Evolutionary conservation across 2,797 vertebrate species (phyloP).

Genomic region (Hydrophis major): DNA sequence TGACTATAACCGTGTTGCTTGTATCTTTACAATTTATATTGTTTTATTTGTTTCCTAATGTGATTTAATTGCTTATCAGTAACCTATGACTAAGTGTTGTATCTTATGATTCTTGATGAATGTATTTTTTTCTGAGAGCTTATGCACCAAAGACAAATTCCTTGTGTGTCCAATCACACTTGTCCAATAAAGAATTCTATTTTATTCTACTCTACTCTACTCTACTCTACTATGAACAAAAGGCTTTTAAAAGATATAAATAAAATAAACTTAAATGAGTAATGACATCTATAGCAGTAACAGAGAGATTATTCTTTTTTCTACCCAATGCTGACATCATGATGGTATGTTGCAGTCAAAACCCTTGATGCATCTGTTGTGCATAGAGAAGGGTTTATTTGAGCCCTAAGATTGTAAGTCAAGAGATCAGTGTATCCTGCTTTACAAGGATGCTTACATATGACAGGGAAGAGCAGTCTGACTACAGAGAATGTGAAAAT

Average conservation of each 20-base stretch:
- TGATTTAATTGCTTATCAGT: too few relatives aligned
- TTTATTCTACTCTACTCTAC: too few relatives aligned
- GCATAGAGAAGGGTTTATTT: not conserved
- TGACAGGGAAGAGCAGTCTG: not conserved
- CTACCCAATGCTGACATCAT: not conserved
- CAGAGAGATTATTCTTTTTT: not conserved
- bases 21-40: too few relatives aligned
- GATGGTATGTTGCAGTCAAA: not conserved
- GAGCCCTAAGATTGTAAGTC: not conserved
- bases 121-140: too few relatives aligned
- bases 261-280: not conserved
- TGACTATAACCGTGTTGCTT: too few relatives aligned
- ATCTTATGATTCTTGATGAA: too few relatives aligned
- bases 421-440: not conserved
- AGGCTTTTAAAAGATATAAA: not conserved
- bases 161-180: too few relatives aligned
- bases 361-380: not conserved
- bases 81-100: too few relatives aligned
- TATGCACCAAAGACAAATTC: too few relatives aligned
- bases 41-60: too few relatives aligned
- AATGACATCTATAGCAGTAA: not conserved
- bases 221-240: not conserved
- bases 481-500: not conserved
- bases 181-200: too few relatives aligned
- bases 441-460: not conserved